These are phyloP conservation scores for Peromyscus nudipes DNA, from an alignment of 2,797 vertebrate genomes.

Conservation along the genomic window DNA sequence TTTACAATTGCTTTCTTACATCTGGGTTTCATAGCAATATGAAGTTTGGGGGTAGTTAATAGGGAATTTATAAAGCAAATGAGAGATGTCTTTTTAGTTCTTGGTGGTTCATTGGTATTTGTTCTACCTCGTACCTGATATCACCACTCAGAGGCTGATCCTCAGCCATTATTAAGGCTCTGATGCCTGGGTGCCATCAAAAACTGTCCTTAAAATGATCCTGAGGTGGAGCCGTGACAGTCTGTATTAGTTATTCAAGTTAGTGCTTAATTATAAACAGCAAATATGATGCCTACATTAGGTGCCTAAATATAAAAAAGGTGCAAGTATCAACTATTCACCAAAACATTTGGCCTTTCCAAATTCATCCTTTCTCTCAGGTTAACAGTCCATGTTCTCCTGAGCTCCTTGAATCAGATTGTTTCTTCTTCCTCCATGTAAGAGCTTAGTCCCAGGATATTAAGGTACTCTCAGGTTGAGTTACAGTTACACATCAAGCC, in stretches of 20 bases:
- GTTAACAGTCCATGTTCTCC: neutral
- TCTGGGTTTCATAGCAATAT: neutral
- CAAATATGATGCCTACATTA: no score
- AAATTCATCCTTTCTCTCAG: neutral
- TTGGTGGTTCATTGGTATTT: neutral
- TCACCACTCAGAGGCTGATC: no score
- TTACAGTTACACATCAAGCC: neutral
- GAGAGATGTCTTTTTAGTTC: neutral
- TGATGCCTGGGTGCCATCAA: neutral
- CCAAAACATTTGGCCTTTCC: neutral
- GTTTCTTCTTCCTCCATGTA: neutral
- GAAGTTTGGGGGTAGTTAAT: neutral
- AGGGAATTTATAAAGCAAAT: slow-evolving; percentile 13
- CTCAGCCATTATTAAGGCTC: neutral
- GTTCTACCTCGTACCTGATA: neutral
- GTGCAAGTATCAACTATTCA: neutral
- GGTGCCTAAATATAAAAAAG: neutral
- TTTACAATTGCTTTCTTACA: neutral
- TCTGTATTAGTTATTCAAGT: neutral
- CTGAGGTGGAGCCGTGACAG: no score
- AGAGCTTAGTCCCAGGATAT: neutral
- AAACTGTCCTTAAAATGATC: neutral
- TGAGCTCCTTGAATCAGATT: neutral
- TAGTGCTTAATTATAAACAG: neutral
- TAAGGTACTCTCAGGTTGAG: neutral